Evolutionary conservation across 2,797 vertebrate genomes (phyloP), one percentile per base, ranked within the genome.

Genomic region (Arrhamphus sclerolepis): DNA sequence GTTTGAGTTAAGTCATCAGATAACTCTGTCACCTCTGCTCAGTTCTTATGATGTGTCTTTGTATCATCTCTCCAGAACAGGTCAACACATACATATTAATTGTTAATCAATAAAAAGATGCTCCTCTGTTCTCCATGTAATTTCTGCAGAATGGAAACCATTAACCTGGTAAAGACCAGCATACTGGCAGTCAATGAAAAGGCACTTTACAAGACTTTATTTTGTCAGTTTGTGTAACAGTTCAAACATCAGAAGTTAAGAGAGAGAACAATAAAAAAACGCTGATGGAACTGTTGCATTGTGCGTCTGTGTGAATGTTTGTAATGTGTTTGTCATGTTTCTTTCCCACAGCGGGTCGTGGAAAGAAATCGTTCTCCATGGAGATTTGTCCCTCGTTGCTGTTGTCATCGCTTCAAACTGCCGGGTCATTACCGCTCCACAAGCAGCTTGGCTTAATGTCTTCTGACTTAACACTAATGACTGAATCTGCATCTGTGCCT

Each of bases 391-490:
- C 83, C 68, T 63, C 28, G 77, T 78, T 86, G 70, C 66, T 66
- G 79, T 82, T 85, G 85, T 87, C 83, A 71, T 78, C 43, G 46
- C 75, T 80, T 89, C 75, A 88, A 89, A 90, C 80, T 86, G 83
- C 85, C 31, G 69, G 85, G 86, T 85, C 81, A 87, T 90, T 91
- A 89, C 71, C 57, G 84, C 87, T 62, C 88, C 77, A 80, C 87
- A 84, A 86, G 83, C 78, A 72, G 81, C 87, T 79, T 61, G 83
- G 72, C 82, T 84, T 89, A 90, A 89, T 89, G 83, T 87, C 82
- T 91, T 86, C 67, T 88, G 82, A 89, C 87, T 87, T 79, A 83
- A 82, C 80, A 56, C 74, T 90, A 90, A 88, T 87, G 87, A 87
- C 88, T 87, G 82, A 86, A 84, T 89, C 84, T 66, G 64, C 80